Evolutionary conservation across 2,113 vertebrate species (phyloP).

Genomic region (Toxostoma redivivum): DNA sequence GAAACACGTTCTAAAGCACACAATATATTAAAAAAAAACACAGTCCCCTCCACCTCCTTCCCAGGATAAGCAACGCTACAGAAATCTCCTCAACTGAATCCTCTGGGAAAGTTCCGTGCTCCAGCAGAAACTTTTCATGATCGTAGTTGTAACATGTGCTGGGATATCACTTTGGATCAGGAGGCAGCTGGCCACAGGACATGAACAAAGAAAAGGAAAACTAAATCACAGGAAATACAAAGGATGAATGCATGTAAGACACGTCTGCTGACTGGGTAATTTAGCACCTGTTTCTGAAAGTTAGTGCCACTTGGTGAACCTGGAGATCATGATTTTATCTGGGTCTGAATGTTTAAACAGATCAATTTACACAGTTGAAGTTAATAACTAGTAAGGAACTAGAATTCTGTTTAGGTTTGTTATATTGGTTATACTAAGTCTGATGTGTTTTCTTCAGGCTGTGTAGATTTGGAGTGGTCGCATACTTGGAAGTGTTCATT

Average conservation of each 20-base stretch:
- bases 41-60: neutral
- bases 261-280: neutral
- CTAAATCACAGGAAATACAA: neutral
- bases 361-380: neutral
- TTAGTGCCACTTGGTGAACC: neutral
- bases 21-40: conserved; percentile 17
- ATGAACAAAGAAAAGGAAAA: neutral
- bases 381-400: neutral
- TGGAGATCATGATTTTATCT: neutral
- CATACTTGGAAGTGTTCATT: neutral
- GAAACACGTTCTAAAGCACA: conserved; percentile 1
- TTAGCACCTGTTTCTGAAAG: neutral
- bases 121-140: neutral
- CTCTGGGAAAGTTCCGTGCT: neutral
- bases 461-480: neutral
- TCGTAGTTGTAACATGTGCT: neutral
- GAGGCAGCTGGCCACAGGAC: conserved; percentile 27
- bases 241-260: neutral
- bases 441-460: neutral
- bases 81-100: neutral
- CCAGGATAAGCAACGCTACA: neutral
- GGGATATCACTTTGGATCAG: neutral
- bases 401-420: neutral
- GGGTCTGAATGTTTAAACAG: neutral
- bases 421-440: neutral